phyloP scores from a whole-genome alignment of 2,113 vertebrate species.

The Anoplopoma fimbria region DNA sequence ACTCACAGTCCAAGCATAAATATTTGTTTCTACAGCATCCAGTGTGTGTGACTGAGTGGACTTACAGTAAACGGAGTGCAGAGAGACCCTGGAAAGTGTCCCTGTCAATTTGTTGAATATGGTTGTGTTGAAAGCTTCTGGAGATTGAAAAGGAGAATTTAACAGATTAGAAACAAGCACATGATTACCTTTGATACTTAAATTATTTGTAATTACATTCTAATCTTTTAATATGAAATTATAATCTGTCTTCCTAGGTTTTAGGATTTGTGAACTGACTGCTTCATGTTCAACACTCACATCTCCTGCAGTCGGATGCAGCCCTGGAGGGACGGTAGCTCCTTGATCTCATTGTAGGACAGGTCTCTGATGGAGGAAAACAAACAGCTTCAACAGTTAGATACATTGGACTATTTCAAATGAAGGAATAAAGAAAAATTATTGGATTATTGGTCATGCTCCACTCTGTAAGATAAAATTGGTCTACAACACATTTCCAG shows the following conservation, averaged over 20 bases:
- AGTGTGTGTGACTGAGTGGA: slow-evolving; percentile 46
- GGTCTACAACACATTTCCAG: not conserved
- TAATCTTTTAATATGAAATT: not conserved
- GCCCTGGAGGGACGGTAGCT: slow-evolving; percentile 90
- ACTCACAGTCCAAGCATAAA: slow-evolving; percentile 12
- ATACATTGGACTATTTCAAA: slow-evolving; percentile 11
- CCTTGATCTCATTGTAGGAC: slow-evolving; percentile 93
- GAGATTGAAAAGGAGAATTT: slow-evolving; percentile 41
- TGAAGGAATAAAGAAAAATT: not conserved
- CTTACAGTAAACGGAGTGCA: slow-evolving; percentile 92
- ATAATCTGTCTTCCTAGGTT: not conserved
- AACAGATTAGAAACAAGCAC: not conserved
- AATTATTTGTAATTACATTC: not conserved
- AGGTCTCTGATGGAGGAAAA: slow-evolving; percentile 86
- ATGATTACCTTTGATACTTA: not conserved
- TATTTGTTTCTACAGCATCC: not conserved
- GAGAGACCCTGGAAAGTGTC: slow-evolving; percentile 90
- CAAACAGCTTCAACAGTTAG: slow-evolving; percentile 27
- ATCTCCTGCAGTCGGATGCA: slow-evolving; percentile 93
- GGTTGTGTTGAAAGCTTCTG: slow-evolving; percentile 95
- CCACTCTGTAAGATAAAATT: not conserved
- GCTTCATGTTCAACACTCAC: slow-evolving; percentile 83
- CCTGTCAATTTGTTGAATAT: slow-evolving; percentile 88
- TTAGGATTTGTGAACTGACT: not conserved
- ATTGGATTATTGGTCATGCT: not conserved